Evolutionary conservation across 2,888 invertebrate genomes (phyloP), one percentile per base, ranked within the genome.

Genomic region (Entomobrya multifasciata): DNA sequence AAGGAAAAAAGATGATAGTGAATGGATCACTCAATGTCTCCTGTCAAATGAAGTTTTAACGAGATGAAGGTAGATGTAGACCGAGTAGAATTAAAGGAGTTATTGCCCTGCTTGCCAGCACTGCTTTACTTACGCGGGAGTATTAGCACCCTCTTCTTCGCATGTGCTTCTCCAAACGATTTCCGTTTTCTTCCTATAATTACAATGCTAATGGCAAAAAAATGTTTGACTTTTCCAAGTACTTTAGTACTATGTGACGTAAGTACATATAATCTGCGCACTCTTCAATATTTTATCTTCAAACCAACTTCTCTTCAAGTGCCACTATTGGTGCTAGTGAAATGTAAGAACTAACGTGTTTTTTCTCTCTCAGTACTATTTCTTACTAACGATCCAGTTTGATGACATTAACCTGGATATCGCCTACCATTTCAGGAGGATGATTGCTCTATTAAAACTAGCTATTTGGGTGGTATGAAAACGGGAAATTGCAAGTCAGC

Each of bases 371-470:
- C 36, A 6, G 27, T 25, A 20, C 65, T 41, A 72, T 74, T 83
- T 74, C 74, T 47, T 41, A 30, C 62, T 84, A 84, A 76, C 47
- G 84, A 84, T 67, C 84, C 65, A 27, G 76, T 62, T 65, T 84
- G 76, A 83, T 84, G 84, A 65, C 77, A 84, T 84, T 84, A 84
- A 84, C 84, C 76, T 74, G 74, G 44, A 77, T 74, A 65, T 74
- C 65, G 65, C 74, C 67, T 67, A 27, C 65, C 84, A 67, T 77
- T 67, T 55, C 62, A 55, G 47, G 49, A 55, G 65, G 77, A 84
- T 76, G 76, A 84, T 84, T 84, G 77, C 77, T 76, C 83, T 76
- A 83, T 83, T 83, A 83, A 76, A 83, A 60, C 57, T 17, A n/a
- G 10, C 72, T 72, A 30, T 49, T 44, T 27, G 62, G 62, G 62